Evolutionary conservation across 2,888 invertebrate species (phyloP), one percentile per base, ranked within the genome.

Genomic region (Girardia tigrina): DNA sequence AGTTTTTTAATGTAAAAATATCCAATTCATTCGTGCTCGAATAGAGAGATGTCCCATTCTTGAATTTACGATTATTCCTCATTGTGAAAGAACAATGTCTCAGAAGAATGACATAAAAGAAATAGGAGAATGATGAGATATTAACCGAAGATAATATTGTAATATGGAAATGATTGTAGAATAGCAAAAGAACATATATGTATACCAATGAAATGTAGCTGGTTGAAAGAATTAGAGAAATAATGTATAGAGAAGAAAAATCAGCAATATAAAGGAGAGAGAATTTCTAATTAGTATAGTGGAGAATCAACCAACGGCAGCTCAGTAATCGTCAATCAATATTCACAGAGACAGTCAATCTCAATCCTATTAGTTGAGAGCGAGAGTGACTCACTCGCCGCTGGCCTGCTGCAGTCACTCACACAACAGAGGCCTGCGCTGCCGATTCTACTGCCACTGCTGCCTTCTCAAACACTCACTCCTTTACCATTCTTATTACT

Each of bases 161-260:
- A 56, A 36, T 8, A 20, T 56, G 20, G 56, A 56, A 56, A 56
- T 23, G 56, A 56, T 56, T 56, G 56, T 56, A 56, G 23, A 56
- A 56, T 56, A 56, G 56, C n/a, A 56, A n/a, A 56, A 56, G n/a
- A 56, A 20, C n/a, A 56, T 56, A 56, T 20, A 56, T 56, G n/a
- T n/a, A n/a, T n/a, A n/a, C n/a, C n/a, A n/a, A n/a, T 56, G n/a
- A 16, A 56, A 56, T 56, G 56, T 56, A 56, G 56, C 56, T 56
- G 23, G n/a, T 2, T 20, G 56, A 56, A n/a, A n/a, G 4, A 8
- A 56, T 56, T 56, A 56, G 20, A 56, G 56, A 56, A 56, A 56
- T 56, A n/a, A n/a, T n/a, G n/a, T n/a, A 56, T n/a, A 56, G 56
- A 56, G 56, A 56, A 56, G 56, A 56, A 56, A 56, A 56, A 56